phyloP scores from a whole-genome alignment of 2,113 vertebrate species.

The Percina caprodes region DNA sequence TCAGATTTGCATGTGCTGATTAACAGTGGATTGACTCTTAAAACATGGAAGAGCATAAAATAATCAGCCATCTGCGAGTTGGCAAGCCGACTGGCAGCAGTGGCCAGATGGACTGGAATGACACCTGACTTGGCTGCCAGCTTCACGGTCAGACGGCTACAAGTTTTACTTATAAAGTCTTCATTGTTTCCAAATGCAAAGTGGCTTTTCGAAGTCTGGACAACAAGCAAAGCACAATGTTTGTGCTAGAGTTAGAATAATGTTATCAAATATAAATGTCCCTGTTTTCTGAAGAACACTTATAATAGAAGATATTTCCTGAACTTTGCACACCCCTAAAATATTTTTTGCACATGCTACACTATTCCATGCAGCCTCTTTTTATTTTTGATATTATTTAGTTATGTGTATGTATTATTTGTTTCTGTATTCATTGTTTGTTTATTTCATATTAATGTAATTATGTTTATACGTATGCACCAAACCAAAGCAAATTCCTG shows the following conservation, averaged over 20 bases:
- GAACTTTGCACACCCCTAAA: no score
- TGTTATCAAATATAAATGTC: neutral
- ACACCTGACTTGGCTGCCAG: slow-evolving; percentile 56
- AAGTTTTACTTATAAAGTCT: slow-evolving; percentile 34
- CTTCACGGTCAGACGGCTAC: slow-evolving; percentile 15
- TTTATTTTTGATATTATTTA: no score
- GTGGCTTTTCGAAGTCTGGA: slow-evolving; percentile 27
- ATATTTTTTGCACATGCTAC: no score
- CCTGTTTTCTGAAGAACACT: neutral
- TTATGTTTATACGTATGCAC: no score
- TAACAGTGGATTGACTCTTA: neutral
- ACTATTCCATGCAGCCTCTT: no score
- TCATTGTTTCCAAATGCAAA: slow-evolving; percentile 51
- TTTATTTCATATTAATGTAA: no score
- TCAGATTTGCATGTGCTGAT: neutral
- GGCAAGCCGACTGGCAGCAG: slow-evolving; percentile 20
- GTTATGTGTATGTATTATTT: no score
- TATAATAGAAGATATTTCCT: no score
- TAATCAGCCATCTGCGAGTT: slow-evolving; percentile 49
- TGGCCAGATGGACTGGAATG: slow-evolving; percentile 60
- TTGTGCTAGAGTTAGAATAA: slow-evolving; percentile 7
- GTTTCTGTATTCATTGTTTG: no score
- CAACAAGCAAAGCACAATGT: slow-evolving; percentile 12
- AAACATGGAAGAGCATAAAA: slow-evolving; percentile 24
- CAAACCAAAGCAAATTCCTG: no score